Evolutionary conservation across 2,113 vertebrate genomes (phyloP).

Genomic region (Equus przewalskii): DNA sequence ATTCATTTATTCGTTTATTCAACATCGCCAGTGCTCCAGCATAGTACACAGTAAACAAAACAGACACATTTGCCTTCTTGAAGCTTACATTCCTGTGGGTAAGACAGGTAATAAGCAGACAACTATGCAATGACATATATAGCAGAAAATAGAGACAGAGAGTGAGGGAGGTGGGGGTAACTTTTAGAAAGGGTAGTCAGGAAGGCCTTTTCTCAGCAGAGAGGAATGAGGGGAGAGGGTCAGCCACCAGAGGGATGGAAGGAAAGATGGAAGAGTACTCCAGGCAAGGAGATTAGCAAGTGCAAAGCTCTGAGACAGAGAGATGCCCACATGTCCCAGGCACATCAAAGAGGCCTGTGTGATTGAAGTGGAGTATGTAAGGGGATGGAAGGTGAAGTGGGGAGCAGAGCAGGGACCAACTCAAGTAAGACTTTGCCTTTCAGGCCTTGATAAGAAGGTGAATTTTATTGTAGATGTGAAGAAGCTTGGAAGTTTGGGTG

Average conservation of each 20-base stretch:
- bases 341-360: background rate
- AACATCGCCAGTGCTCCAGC: background rate
- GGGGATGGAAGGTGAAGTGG: background rate
- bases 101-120: background rate
- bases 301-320: background rate
- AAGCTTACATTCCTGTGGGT: background rate
- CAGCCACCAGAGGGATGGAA: background rate
- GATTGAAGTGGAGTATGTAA: background rate
- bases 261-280: background rate
- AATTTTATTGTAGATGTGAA: slow-evolving; percentile 6
- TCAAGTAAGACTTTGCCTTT: slow-evolving; percentile 21
- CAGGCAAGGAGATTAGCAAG: background rate
- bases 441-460: background rate
- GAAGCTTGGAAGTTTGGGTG: background rate
- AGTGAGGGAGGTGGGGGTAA: too few relatives aligned
- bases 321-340: background rate
- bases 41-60: background rate
- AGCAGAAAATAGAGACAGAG: background rate
- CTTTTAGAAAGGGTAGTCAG: background rate
- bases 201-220: background rate
- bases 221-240: background rate
- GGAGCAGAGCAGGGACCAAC: background rate
- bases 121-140: background rate
- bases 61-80: background rate
- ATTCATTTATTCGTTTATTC: background rate